These are phyloP conservation scores for Automeris io DNA, from an alignment of 2,888 invertebrate genomes.

Conservation along the genomic window DNA sequence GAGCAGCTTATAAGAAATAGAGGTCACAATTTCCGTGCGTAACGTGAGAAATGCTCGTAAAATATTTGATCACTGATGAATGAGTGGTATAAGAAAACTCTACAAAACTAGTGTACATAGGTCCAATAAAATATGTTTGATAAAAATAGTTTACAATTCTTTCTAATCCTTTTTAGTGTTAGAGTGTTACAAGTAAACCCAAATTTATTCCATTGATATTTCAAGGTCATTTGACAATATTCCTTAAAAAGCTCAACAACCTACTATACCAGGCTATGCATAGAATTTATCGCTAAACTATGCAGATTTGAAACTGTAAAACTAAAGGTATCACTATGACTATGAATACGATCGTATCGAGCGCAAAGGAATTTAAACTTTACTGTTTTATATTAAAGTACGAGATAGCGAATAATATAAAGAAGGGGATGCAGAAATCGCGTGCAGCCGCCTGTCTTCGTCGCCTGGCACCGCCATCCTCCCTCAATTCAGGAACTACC, in stretches of 20 bases:
- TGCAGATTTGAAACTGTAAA: slow-evolving; percentile 35
- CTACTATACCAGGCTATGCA: not conserved
- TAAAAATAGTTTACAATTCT: no score
- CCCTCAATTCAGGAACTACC: slow-evolving; percentile 57
- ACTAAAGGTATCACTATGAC: slow-evolving; percentile 27
- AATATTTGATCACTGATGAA: slow-evolving; percentile 5
- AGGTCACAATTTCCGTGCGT: not conserved
- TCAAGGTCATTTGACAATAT: not conserved
- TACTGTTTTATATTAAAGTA: slow-evolving; percentile 38
- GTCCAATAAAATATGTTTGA: no score
- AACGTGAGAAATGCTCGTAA: slow-evolving; percentile 8
- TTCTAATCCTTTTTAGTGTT: no score
- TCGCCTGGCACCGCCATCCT: slow-evolving; percentile 76
- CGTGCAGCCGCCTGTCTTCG: slow-evolving; percentile 48
- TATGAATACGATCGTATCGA: slow-evolving; percentile 20
- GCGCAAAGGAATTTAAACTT: slow-evolving; percentile 40
- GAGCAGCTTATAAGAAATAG: not conserved
- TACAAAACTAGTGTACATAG: no score
- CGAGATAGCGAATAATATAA: slow-evolving; percentile 39
- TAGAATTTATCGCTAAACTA: slow-evolving; percentile 18
- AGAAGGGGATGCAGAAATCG: slow-evolving; percentile 61
- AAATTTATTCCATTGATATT: not conserved
- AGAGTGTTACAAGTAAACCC: no score
- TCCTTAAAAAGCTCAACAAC: not conserved
- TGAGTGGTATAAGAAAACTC: not conserved